These are phyloP conservation scores for Megastigmus dorsalis DNA, from an alignment of 2,888 invertebrate genomes.

Conservation along the genomic window DNA sequence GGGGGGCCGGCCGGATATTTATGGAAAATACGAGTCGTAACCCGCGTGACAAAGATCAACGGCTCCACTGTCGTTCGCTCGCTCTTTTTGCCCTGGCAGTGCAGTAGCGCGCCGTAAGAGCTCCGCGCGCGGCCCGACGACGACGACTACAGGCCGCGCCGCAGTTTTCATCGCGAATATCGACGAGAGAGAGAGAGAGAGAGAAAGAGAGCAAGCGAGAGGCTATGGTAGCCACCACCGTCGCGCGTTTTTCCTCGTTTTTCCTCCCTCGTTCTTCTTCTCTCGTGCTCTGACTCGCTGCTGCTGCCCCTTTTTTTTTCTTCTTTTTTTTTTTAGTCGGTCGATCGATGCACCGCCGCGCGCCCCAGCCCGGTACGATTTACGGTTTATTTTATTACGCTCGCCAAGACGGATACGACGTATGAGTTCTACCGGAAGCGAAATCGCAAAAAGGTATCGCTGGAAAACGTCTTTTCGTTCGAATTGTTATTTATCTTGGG, in stretches of 20 bases:
- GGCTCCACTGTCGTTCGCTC: neutral
- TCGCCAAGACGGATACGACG: slow-evolving; percentile 43
- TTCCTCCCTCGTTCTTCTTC: neutral
- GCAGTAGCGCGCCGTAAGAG: too few relatives aligned
- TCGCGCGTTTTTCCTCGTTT: neutral
- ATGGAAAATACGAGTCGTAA: slow-evolving; percentile 50
- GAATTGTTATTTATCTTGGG: slow-evolving; percentile 33
- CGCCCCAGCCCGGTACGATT: slow-evolving; percentile 37
- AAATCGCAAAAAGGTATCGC: slow-evolving; percentile 10
- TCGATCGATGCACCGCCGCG: slow-evolving; percentile 33
- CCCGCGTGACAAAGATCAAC: slow-evolving; percentile 53
- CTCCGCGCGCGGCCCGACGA: too few relatives aligned
- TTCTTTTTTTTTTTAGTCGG: too few relatives aligned
- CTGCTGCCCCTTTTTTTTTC: slow-evolving; percentile 25
- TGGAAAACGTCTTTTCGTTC: slow-evolving; percentile 15
- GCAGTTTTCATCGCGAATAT: slow-evolving; percentile 41
- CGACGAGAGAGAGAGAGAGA: slow-evolving; percentile 7
- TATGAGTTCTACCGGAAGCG: slow-evolving; percentile 33
- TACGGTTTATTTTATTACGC: slow-evolving; percentile 52
- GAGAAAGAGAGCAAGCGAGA: too few relatives aligned
- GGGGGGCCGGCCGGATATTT: slow-evolving; percentile 39
- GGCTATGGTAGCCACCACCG: too few relatives aligned
- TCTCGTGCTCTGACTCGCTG: too few relatives aligned
- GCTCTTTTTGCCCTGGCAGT: too few relatives aligned
- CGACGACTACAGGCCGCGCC: too few relatives aligned